phyloP scores from a whole-genome alignment of 1,140 invertebrate genomes.

The Camponotus pennsylvanicus region DNA sequence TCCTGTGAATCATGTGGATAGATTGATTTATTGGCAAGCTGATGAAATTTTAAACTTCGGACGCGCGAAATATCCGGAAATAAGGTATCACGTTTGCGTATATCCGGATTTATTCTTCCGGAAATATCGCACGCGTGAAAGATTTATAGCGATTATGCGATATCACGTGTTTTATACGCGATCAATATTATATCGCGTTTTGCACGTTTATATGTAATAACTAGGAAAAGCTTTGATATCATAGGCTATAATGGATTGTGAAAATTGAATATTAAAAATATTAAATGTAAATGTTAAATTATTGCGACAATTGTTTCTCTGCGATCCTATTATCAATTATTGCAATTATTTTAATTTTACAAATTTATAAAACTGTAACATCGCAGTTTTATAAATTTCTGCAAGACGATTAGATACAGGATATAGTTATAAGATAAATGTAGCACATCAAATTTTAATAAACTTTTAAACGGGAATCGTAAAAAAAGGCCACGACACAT shows the following conservation, averaged over 20 bases:
- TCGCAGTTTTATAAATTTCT: neutral
- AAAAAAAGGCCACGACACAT: no score
- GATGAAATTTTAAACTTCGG: neutral
- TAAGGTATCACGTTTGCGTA: neutral
- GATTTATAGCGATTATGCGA: neutral
- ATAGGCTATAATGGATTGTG: neutral
- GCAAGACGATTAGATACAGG: neutral
- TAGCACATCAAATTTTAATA: no score
- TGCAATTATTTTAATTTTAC: neutral
- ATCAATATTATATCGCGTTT: neutral
- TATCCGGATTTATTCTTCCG: neutral
- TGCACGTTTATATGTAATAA: neutral
- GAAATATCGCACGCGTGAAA: neutral
- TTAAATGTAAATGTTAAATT: neutral
- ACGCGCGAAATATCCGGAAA: neutral
- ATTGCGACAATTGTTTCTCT: neutral
- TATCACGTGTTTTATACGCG: neutral
- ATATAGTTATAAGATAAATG: no score
- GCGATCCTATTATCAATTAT: neutral
- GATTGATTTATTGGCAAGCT: neutral
- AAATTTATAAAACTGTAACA: slow-evolving; percentile 12
- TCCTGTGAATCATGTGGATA: neutral
- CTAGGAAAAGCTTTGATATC: neutral
- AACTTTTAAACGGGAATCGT: no score
- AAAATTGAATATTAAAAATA: no score